Evolutionary conservation across 2,113 vertebrate species (phyloP).

Genomic region (Microtus montanus): DNA sequence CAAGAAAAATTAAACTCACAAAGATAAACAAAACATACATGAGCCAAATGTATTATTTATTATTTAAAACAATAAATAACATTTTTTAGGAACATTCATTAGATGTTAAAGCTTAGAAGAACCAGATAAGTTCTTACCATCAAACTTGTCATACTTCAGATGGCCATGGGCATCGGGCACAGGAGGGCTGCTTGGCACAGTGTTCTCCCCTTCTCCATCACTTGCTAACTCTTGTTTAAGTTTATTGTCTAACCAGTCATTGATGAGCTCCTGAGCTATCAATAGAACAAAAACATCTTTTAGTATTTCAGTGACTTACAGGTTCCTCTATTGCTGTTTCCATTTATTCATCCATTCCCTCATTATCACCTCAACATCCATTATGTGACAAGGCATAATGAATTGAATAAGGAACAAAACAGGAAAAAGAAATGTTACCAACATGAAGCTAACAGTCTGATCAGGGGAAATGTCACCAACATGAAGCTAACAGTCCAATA

Average conservation of each 20-base stretch:
- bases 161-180: constrained; percentile 52
- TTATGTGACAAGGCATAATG: neutral
- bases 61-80: constrained; percentile 50
- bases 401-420: constrained; percentile 28
- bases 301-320: constrained; percentile 47
- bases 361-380: constrained; percentile 33
- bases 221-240: constrained; percentile 87
- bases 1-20: constrained; percentile 61
- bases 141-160: constrained; percentile 86
- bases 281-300: constrained; percentile 58
- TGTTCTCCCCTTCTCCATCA: constrained; percentile 82
- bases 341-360: constrained; percentile 35
- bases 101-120: constrained; percentile 30
- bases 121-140: constrained; percentile 86
- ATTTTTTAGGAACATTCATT: constrained; percentile 38
- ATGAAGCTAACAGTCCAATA: constrained; percentile 3
- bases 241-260: constrained; percentile 91
- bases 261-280: constrained; percentile 91
- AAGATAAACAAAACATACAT: constrained; percentile 58
- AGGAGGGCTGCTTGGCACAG: neutral
- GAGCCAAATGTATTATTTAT: constrained; percentile 45
- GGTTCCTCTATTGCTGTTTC: constrained; percentile 40
- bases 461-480: neutral
- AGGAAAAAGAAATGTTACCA: constrained; percentile 39
- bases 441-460: too few species aligned